Percentiles rank a stretch among this genome's conserved stretches.
Conservation (phyloP, 2,797 vertebrate genomes). For the Siniperca obscura region DNA sequence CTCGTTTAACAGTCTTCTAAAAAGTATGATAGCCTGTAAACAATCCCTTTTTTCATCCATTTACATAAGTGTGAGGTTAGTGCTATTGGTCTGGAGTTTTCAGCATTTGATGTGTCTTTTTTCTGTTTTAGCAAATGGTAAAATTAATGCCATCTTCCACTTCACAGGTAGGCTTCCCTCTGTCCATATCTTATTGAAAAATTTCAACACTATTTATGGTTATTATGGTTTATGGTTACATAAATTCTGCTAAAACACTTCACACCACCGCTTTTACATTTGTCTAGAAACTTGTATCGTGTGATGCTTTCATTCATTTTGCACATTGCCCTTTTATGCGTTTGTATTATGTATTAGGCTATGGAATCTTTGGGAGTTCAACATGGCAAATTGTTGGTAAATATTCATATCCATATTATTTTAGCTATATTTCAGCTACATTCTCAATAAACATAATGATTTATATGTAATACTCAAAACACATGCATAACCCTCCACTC, state of each 20-base stretch:
- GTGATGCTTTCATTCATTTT: neutral
- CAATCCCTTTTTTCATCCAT: too few relatives aligned
- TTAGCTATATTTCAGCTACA: neutral
- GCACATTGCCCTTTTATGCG: neutral
- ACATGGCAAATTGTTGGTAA: neutral
- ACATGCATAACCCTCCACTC: neutral
- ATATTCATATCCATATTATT: neutral
- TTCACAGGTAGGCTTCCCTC: too few relatives aligned
- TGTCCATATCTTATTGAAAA: too few relatives aligned
- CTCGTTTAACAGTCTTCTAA: too few relatives aligned
- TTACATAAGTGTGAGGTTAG: too few relatives aligned
- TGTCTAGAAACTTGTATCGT: neutral
- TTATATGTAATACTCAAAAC: neutral
- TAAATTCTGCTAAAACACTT: neutral
- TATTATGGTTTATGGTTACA: neutral
- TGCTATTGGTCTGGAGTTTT: too few relatives aligned
- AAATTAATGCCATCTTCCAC: too few relatives aligned
- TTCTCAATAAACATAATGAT: conserved; percentile 14
- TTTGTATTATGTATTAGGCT: neutral
- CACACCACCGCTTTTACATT: neutral
- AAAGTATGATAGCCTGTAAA: too few relatives aligned
- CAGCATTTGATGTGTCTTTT: too few relatives aligned
- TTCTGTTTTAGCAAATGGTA: too few relatives aligned
- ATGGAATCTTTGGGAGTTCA: neutral
- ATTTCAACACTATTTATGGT: too few relatives aligned